These are phyloP conservation scores for Enteromius afrohamiltoni DNA, from an alignment of 2,797 vertebrate species.

Conservation along the genomic window DNA sequence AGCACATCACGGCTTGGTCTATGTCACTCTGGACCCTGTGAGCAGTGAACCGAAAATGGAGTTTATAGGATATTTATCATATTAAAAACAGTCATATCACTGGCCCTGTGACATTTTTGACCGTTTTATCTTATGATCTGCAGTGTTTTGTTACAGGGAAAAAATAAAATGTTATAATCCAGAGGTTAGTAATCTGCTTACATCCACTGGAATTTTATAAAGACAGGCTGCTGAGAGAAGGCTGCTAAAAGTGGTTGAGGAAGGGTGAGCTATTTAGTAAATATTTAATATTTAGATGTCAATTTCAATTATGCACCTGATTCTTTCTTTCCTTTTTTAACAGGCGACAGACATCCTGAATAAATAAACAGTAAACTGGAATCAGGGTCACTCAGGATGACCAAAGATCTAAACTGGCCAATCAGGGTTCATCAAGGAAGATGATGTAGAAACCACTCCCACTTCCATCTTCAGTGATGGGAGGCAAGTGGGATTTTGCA, in stretches of 20 bases:
- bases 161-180: not conserved
- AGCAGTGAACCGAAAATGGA: slow-evolving; percentile 2
- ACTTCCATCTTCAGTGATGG: not conserved
- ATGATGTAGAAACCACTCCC: not conserved
- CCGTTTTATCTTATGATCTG: slow-evolving; percentile 10
- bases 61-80: slow-evolving; percentile 2
- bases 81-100: slow-evolving; percentile 1
- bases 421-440: slow-evolving; percentile 23
- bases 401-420: slow-evolving; percentile 6
- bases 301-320: not conserved
- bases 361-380: not conserved
- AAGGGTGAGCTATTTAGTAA: not conserved
- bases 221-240: not conserved
- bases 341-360: not conserved
- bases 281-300: not conserved
- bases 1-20: not conserved
- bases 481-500: slow-evolving; percentile 1
- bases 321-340: not conserved
- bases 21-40: not conserved
- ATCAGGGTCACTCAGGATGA: not conserved
- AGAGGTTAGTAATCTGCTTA: slow-evolving; percentile 7
- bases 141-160: not conserved
- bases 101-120: not conserved
- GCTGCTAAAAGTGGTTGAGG: not conserved
- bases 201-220: not conserved